Percentiles rank a stretch among this genome's conserved stretches.
phyloP scores from a whole-genome alignment of 2,797 vertebrate species.

The Ptychadena robeensis region DNA sequence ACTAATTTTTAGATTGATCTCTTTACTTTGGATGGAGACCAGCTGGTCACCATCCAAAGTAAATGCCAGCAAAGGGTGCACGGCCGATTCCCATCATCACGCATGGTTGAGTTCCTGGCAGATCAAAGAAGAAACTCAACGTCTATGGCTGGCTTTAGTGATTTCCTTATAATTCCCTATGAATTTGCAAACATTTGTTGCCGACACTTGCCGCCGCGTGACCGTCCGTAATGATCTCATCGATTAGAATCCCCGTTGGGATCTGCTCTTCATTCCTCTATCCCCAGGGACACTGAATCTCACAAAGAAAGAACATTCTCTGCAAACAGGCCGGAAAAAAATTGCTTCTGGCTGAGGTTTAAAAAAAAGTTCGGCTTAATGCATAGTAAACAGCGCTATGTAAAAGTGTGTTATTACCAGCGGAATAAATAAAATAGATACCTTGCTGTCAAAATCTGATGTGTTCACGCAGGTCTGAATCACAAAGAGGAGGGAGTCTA shows the following conservation, averaged over 20 bases:
- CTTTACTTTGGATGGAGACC: too few species aligned
- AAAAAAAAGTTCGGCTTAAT: conserved; percentile 4
- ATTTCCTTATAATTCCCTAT: too few species aligned
- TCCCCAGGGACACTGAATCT: not conserved
- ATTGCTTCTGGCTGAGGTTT: conserved; percentile 15
- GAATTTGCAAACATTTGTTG: not conserved
- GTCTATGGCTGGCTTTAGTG: too few species aligned
- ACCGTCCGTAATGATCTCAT: conserved; percentile 18
- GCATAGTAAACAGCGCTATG: conserved; percentile 16
- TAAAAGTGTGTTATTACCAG: conserved; percentile 24
- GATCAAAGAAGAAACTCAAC: too few species aligned
- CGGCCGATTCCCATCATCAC: too few species aligned
- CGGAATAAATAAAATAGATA: conserved; percentile 65
- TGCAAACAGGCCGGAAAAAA: not conserved
- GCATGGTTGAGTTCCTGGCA: too few species aligned
- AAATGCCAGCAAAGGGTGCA: too few species aligned
- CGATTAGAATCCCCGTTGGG: not conserved
- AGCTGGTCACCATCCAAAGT: too few species aligned
- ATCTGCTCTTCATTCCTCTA: not conserved
- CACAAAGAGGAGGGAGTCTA: conserved; percentile 93
- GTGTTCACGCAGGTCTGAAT: conserved; percentile 98
- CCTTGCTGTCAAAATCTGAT: conserved; percentile 99
- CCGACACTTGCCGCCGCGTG: not conserved
- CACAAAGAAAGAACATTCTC: not conserved
- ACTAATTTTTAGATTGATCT: too few species aligned